A percentile compares a stretch with the other conserved stretches of the same genome.
phyloP scores from a whole-genome alignment of 2,113 vertebrate genomes.

The Thryonomys swinderianus region DNA sequence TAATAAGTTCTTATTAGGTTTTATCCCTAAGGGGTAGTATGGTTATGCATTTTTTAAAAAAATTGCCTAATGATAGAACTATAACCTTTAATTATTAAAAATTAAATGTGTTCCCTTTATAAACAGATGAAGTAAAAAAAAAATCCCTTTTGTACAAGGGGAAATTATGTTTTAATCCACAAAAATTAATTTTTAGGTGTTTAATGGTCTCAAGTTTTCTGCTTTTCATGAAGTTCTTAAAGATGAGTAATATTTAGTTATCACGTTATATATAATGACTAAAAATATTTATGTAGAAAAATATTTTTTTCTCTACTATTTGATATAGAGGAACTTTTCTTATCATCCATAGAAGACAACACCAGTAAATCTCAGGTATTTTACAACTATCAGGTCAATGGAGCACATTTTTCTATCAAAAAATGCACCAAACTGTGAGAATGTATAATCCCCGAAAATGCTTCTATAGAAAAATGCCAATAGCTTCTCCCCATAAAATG shows the following conservation, averaged over 20 bases:
- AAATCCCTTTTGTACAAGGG: neutral
- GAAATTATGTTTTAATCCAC: neutral
- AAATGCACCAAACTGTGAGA: neutral
- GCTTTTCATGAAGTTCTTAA: slow-evolving; percentile 42
- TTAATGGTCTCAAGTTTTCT: slow-evolving; percentile 31
- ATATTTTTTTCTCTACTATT: slow-evolving; percentile 26
- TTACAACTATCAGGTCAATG: slow-evolving; percentile 50
- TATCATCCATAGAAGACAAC: neutral
- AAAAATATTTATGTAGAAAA: slow-evolving; percentile 46
- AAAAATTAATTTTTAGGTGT: slow-evolving; percentile 22
- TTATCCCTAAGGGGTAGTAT: neutral
- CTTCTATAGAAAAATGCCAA: slow-evolving; percentile 24
- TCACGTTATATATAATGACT: neutral
- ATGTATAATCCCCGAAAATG: slow-evolving; percentile 44
- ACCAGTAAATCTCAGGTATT: slow-evolving; percentile 61
- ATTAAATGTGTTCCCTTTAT: neutral
- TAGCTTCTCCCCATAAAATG: slow-evolving; percentile 51
- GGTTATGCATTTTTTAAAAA: neutral
- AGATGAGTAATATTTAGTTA: slow-evolving; percentile 39
- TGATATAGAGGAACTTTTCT: slow-evolving; percentile 39
- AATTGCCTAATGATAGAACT: neutral
- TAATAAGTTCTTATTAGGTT: neutral
- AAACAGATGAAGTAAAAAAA: slow-evolving; percentile 55
- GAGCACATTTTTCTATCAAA: slow-evolving; percentile 61
- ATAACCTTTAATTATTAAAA: slow-evolving; percentile 45